Evolutionary conservation across 2,797 vertebrate species (phyloP), one percentile per base, ranked within the genome.

Genomic region (Jordanella pulchra): DNA sequence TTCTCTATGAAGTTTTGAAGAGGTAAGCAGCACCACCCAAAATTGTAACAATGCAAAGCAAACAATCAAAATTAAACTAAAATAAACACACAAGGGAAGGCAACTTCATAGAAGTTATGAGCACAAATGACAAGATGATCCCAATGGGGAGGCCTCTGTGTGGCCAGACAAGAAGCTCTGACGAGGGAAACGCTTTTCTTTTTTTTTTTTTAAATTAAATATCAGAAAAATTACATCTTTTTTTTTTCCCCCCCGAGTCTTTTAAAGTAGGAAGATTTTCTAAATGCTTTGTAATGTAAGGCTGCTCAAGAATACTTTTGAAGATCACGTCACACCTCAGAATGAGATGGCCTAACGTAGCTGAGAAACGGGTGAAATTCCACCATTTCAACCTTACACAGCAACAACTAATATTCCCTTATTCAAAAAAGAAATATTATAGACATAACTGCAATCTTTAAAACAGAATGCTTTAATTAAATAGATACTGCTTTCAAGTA

Each of bases 101-200:
- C 97, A 99, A 99, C 98, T 99, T 99, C 98, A 99, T 95, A 98
- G 97, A 99, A 99, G 98, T 99, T 92, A 95, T 89, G 92, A 90
- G 89, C 93, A 92, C 89, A 90, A 92, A 86, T 89, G 92, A 92
- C 85, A 77, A 93, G 91, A 94, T 91, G 85, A 91, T 96, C 92
- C 91, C 92, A 92, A 92, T 93, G 89, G 92, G 97, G 96, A 93
- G 89, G 92, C 86, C 80, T 91, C 90, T 92, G 92, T 82, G 86
- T 90, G 87, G 86, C 89, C 89, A 86, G 90, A 87, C 48, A 48
- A 90, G 87, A 89, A 69, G 76, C 77, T 90, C 85, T 81, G 85
- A 89, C 85, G 83, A 93, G 91, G 90, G 89, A 89, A 91, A 84
- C 69, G 51, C 35, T 51, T 25, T 28, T 65, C 51, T 25, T 28